Conservation (phyloP, 2,113 vertebrate species). For the Clarias batrachus region DNA sequence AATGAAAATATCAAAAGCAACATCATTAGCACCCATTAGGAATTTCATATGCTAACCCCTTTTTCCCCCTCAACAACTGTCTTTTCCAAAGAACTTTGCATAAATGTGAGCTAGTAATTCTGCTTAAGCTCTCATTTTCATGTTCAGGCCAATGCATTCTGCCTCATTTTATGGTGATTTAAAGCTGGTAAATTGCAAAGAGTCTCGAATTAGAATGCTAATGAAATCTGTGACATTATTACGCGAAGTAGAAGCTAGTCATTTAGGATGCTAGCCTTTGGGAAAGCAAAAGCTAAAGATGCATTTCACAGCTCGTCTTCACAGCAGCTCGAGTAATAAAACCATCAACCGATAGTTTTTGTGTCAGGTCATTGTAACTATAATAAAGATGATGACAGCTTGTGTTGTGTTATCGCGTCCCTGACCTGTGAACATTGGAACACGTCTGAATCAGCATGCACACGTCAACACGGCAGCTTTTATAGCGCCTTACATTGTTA, state of each 20-base stretch:
- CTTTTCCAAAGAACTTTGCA: not conserved
- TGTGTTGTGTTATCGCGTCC: not conserved
- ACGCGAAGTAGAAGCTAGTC: not conserved
- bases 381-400: slow-evolving; percentile 31
- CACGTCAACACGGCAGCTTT: not conserved
- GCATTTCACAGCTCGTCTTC: not conserved
- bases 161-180: slow-evolving; percentile 7
- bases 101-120: not conserved
- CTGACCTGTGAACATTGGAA: slow-evolving; percentile 16
- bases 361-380: slow-evolving; percentile 4
- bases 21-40: not conserved
- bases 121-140: not conserved
- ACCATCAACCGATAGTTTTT: not conserved
- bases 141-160: not conserved
- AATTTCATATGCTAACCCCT: not conserved
- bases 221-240: slow-evolving; percentile 5
- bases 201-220: slow-evolving; percentile 9
- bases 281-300: not conserved
- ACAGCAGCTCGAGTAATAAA: slow-evolving; percentile 3
- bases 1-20: not conserved
- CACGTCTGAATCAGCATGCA: slow-evolving; percentile 6
- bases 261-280: not conserved
- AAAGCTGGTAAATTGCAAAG: not conserved
- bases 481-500: not conserved
- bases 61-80: no score